Conservation (phyloP, 2,797 vertebrate genomes). For the Lagodon rhomboides region DNA sequence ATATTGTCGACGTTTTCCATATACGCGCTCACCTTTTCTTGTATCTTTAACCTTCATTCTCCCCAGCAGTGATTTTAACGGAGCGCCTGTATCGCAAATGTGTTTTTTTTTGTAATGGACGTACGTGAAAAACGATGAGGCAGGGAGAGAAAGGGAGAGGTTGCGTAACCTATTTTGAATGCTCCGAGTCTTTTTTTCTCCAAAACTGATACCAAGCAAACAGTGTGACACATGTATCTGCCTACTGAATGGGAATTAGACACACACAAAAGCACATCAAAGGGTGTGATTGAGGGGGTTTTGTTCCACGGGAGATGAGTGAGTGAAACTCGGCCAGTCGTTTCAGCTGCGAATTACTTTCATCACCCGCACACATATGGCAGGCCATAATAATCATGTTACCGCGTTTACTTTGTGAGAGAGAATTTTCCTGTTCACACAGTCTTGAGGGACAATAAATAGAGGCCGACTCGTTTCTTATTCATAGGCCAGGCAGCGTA, state of each 20-base stretch:
- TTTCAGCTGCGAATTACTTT: constrained; percentile 80
- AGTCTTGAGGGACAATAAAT: constrained; percentile 67
- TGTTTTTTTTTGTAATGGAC: constrained; percentile 49
- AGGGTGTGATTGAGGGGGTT: constrained; percentile 76
- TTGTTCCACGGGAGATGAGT: constrained; percentile 79
- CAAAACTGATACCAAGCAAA: constrained; percentile 66
- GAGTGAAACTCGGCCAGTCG: constrained; percentile 72
- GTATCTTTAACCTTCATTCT: constrained; percentile 12
- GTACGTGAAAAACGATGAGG: constrained; percentile 55
- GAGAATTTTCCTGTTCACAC: constrained; percentile 63
- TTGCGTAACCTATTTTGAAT: constrained; percentile 65
- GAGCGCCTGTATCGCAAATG: constrained; percentile 6
- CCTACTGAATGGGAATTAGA: constrained; percentile 80
- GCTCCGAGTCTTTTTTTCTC: constrained; percentile 51
- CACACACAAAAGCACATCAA: constrained; percentile 83
- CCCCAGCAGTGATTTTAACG: constrained; percentile 14
- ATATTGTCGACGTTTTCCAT: neutral
- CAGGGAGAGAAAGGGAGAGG: constrained; percentile 44
- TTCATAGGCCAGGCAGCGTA: constrained; percentile 32
- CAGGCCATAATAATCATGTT: constrained; percentile 76
- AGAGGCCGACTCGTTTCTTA: constrained; percentile 45
- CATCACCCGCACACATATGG: constrained; percentile 74
- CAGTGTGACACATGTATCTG: constrained; percentile 67
- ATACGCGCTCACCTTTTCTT: neutral
- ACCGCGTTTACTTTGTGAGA: constrained; percentile 68